Percentiles rank a stretch among this genome's conserved stretches.
Conservation (phyloP, 1,140 invertebrate genomes). For the Drosophila guanche region DNA sequence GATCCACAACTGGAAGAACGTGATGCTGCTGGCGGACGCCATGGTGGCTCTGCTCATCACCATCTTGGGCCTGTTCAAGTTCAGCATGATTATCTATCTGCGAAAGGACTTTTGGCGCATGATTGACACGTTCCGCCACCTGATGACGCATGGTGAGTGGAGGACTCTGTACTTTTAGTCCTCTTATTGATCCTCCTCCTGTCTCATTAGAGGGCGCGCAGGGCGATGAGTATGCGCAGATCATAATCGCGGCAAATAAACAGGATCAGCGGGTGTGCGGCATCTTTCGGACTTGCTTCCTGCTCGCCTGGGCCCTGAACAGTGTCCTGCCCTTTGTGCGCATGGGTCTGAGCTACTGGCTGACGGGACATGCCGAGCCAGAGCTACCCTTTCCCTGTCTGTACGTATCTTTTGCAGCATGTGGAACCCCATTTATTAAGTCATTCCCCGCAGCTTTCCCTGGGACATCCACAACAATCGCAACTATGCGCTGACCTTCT, state of each 20-base stretch:
- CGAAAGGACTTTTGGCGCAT: conserved; percentile 27
- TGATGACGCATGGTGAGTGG: conserved; percentile 28
- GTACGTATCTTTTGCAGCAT: conserved; percentile 16
- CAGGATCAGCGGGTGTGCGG: conserved; percentile 45
- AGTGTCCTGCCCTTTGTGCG: conserved; percentile 28
- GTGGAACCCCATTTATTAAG: neutral
- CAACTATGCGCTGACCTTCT: conserved; percentile 24
- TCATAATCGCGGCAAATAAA: conserved; percentile 25
- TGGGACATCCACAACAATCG: conserved; percentile 37
- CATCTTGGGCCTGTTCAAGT: conserved; percentile 44
- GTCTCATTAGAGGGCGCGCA: conserved; percentile 23
- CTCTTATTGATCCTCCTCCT: fast-evolving
- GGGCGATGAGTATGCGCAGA: conserved; percentile 4
- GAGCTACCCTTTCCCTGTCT: conserved; percentile 44
- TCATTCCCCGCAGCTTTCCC: conserved; percentile 21
- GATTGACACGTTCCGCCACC: conserved; percentile 17
- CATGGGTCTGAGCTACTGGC: conserved; percentile 19
- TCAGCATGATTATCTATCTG: conserved; percentile 41
- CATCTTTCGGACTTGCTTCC: conserved; percentile 43
- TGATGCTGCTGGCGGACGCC: conserved; percentile 41
- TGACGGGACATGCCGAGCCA: conserved; percentile 35
- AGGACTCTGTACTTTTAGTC: neutral
- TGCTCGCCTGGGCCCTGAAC: conserved; percentile 34
- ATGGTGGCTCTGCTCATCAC: conserved; percentile 41
- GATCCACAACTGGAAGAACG: conserved; percentile 29